A percentile compares a stretch with the other conserved stretches of the same genome.
phyloP scores from a whole-genome alignment of 2,797 vertebrate genomes.

The Tinamus major region DNA sequence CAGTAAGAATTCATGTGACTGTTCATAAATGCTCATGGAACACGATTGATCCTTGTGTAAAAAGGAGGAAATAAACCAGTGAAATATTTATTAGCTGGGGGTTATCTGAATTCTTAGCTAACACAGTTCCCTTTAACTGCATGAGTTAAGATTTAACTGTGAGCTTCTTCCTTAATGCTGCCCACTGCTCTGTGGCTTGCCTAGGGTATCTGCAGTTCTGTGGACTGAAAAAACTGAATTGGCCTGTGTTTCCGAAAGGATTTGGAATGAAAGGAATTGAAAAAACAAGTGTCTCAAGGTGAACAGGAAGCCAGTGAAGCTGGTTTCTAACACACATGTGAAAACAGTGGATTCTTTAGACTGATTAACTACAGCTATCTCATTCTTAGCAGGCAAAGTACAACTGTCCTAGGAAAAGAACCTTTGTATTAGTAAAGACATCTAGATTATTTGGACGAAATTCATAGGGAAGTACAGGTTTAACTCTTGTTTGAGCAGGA shows the following conservation, averaged over 20 bases:
- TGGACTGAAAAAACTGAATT: neutral
- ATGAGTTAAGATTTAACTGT: too few species aligned
- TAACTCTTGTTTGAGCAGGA: neutral
- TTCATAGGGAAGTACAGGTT: neutral
- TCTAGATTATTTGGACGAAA: neutral
- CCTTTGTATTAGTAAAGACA: neutral
- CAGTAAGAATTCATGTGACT: neutral
- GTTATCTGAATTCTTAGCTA: too few species aligned
- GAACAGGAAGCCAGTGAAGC: neutral
- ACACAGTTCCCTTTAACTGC: neutral
- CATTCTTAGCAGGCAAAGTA: neutral
- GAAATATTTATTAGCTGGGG: neutral
- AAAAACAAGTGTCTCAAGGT: neutral
- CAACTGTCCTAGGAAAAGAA: neutral
- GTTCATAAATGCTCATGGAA: neutral
- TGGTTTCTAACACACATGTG: neutral
- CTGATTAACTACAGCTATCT: neutral
- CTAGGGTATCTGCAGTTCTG: too few species aligned
- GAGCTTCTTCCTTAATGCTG: neutral
- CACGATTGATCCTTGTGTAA: neutral
- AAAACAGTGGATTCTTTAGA: neutral
- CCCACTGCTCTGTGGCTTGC: too few species aligned
- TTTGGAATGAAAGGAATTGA: too few species aligned
- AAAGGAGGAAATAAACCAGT: neutral
- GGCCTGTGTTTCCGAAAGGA: neutral